These are phyloP conservation scores for Ricordea florida DNA, from an alignment of 92 coral and sea anemone genomes.

Conservation along the genomic window DNA sequence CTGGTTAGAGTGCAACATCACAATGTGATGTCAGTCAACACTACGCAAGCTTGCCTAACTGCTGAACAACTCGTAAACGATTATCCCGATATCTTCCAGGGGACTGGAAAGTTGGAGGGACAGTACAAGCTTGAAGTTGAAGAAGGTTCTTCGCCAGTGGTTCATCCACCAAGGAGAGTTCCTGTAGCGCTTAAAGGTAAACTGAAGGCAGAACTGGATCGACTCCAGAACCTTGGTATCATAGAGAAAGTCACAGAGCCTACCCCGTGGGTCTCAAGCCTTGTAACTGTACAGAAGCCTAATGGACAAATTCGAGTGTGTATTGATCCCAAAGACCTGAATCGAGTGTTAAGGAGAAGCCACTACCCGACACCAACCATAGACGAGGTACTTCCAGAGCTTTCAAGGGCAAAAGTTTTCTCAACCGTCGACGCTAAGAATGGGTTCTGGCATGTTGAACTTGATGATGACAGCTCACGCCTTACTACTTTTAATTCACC, in stretches of 20 bases:
- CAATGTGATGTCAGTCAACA: no score
- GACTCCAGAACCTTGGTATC: constrained; percentile 22
- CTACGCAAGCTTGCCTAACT: no score
- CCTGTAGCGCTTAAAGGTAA: no score
- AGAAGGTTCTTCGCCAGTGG: no score
- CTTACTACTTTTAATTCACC: background rate
- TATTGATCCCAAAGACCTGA: constrained; percentile 25
- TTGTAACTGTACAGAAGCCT: constrained; percentile 7
- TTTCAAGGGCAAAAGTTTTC: constrained; percentile 28
- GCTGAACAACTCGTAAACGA: no score
- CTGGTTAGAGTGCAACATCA: no score
- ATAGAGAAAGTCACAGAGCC: constrained; percentile 17
- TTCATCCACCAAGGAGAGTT: no score
- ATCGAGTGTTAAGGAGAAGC: background rate
- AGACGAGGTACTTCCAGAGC: constrained; percentile 14
- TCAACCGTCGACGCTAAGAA: constrained; percentile 1
- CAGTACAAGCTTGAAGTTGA: no score
- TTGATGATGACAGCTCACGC: no score
- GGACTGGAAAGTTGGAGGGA: no score
- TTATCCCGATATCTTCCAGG: no score
- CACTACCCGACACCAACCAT: constrained; percentile 30
- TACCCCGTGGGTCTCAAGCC: constrained; percentile 20
- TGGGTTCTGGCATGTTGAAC: constrained; percentile 5
- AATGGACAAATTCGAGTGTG: constrained; percentile 15
- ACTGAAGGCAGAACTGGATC: no score